These are phyloP conservation scores for Lepidocyrtoides sp. DNA, from an alignment of 2,888 invertebrate species.

Conservation along the genomic window DNA sequence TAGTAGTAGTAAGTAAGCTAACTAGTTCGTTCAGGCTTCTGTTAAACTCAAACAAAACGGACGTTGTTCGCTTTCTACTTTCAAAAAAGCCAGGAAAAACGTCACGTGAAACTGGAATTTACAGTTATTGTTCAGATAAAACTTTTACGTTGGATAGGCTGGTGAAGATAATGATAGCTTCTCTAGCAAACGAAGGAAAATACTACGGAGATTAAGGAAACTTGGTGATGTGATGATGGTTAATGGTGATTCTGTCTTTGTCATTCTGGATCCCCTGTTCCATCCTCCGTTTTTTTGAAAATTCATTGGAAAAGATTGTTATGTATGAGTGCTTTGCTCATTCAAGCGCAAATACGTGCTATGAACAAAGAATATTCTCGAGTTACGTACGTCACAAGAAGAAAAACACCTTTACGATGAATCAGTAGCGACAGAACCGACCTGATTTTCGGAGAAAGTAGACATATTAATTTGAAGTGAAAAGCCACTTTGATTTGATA, in stretches of 20 bases:
- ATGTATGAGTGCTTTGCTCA: too few species aligned
- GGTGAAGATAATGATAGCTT: neutral
- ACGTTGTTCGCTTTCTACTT: neutral
- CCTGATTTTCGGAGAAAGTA: neutral
- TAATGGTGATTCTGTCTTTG: too few species aligned
- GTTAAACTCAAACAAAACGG: too few species aligned
- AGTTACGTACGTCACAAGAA: too few species aligned
- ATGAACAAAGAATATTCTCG: too few species aligned
- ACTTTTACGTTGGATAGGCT: neutral
- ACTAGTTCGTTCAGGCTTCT: too few species aligned
- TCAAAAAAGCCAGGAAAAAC: neutral
- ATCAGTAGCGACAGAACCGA: neutral
- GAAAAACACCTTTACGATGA: neutral
- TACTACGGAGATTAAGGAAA: neutral
- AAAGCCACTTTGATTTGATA: slow-evolving; percentile 30
- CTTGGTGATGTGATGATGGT: neutral
- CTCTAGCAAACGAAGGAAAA: neutral
- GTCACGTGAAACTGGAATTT: slow-evolving; percentile 10
- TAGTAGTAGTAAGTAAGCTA: too few species aligned
- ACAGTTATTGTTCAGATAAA: slow-evolving; percentile 13
- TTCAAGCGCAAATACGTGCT: too few species aligned
- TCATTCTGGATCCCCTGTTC: too few species aligned
- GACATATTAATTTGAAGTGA: slow-evolving; percentile 2
- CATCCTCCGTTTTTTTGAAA: too few species aligned
- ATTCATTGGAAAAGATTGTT: too few species aligned